Evolutionary conservation across 2,888 invertebrate genomes (phyloP).

Genomic region (Diloba caeruleocephala): DNA sequence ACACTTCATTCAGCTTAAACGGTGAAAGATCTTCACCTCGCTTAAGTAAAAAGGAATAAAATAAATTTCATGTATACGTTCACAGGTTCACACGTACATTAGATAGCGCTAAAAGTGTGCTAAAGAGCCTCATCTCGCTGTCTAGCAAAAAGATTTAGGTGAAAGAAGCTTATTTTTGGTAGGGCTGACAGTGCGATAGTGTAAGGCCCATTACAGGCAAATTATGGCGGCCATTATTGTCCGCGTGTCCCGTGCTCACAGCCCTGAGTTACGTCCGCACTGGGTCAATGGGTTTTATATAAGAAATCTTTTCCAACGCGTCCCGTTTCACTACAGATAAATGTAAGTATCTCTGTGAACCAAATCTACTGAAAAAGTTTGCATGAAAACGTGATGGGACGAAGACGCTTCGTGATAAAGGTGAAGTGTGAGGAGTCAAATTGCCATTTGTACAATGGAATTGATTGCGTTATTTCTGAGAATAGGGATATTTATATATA

Average conservation of each 20-base stretch:
- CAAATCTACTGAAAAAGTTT: conserved; percentile 38
- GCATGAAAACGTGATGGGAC: conserved; percentile 27
- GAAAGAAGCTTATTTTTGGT: conserved; percentile 85
- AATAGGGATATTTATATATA: conserved; percentile 9
- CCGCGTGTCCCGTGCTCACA: conserved; percentile 81
- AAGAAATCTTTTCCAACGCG: conserved; percentile 72
- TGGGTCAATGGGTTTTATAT: conserved; percentile 84
- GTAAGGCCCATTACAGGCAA: conserved; percentile 87
- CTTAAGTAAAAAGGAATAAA: conserved; percentile 35
- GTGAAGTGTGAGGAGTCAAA: conserved; percentile 14
- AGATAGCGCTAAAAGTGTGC: conserved; percentile 57
- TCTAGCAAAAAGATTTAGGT: conserved; percentile 71
- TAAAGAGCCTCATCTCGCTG: conserved; percentile 67
- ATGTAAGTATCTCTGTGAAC: conserved; percentile 37
- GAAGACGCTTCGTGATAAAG: conserved; percentile 25
- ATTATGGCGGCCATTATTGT: conserved; percentile 86
- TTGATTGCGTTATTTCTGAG: conserved; percentile 20
- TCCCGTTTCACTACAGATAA: conserved; percentile 47
- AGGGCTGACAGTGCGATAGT: conserved; percentile 87
- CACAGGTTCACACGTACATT: conserved; percentile 49
- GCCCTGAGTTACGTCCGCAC: conserved; percentile 79
- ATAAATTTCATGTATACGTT: conserved; percentile 47
- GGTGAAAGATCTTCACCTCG: conserved; percentile 26
- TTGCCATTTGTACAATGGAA: conserved; percentile 18
- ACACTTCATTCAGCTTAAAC: conserved; percentile 15